phyloP scores from a whole-genome alignment of 2,888 invertebrate genomes.

The Hesperia comma region DNA sequence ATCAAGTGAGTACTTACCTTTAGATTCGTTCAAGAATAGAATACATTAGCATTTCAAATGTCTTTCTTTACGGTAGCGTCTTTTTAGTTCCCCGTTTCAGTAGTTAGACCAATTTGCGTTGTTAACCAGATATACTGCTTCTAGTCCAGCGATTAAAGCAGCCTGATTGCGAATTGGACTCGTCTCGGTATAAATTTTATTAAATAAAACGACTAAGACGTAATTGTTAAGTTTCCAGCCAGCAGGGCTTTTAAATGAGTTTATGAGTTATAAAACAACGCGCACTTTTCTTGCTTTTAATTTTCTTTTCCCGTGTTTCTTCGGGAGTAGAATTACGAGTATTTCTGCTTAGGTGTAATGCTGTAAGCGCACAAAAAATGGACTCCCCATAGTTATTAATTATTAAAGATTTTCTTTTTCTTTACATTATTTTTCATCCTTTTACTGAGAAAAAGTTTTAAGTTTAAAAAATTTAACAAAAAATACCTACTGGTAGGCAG shows the following conservation, averaged over 20 bases:
- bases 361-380: not conserved
- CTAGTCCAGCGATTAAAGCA: slow-evolving; percentile 47
- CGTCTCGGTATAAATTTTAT: slow-evolving; percentile 66
- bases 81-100: slow-evolving; percentile 26
- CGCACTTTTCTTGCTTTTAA: not conserved
- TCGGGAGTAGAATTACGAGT: not conserved
- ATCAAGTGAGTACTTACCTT: not conserved
- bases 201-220: slow-evolving; percentile 49
- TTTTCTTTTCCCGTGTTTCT: not conserved
- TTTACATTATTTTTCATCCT: too few relatives aligned
- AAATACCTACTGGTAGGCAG: too few relatives aligned
- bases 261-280: slow-evolving; percentile 1
- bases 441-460: too few relatives aligned
- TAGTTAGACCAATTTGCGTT: slow-evolving; percentile 50
- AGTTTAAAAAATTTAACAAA: too few relatives aligned
- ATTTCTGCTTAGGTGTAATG: not conserved
- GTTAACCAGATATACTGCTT: slow-evolving; percentile 58
- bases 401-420: too few relatives aligned
- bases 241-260: slow-evolving; percentile 14
- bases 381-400: too few relatives aligned
- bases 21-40: slow-evolving; percentile 3
- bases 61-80: not conserved
- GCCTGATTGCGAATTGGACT: slow-evolving; percentile 62
- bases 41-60: slow-evolving; percentile 12
- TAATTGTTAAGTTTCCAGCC: slow-evolving; percentile 38